Percentiles rank a stretch among this genome's conserved stretches.
These are phyloP conservation scores for Taphrorychus bicolor DNA, from an alignment of 2,888 invertebrate genomes.

Conservation along the genomic window DNA sequence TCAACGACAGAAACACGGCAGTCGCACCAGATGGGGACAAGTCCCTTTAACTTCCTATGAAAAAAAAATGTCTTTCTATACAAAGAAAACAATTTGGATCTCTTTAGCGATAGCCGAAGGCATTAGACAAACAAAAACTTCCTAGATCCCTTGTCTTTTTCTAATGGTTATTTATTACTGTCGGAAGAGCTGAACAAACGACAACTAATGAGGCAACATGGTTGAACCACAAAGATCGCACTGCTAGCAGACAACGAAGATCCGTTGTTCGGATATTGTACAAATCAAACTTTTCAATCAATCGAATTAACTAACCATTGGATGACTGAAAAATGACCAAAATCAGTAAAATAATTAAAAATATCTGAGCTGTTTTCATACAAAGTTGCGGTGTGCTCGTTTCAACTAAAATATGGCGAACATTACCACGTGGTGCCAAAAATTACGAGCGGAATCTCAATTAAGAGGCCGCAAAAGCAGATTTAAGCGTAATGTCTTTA, in stretches of 20 bases:
- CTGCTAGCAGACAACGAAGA: background rate
- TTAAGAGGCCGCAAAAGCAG: conserved; percentile 1
- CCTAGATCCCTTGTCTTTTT: conserved; percentile 16
- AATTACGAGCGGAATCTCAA: conserved; percentile 5
- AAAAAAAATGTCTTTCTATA: too few species aligned
- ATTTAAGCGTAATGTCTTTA: conserved; percentile 4
- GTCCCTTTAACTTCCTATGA: too few species aligned
- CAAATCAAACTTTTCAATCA: background rate
- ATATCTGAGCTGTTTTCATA: background rate
- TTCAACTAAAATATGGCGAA: background rate
- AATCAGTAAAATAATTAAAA: background rate
- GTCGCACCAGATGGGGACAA: too few species aligned
- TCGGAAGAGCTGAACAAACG: conserved; percentile 27
- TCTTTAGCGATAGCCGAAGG: too few species aligned
- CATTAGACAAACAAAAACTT: conserved; percentile 18
- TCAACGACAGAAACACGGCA: too few species aligned
- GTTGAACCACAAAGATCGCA: background rate
- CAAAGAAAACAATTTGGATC: too few species aligned
- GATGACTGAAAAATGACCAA: background rate
- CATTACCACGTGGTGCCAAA: conserved; percentile 1
- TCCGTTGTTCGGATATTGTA: background rate
- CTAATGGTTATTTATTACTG: conserved; percentile 22
- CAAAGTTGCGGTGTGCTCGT: background rate
- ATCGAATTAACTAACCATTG: background rate
- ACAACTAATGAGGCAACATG: conserved; percentile 1